These are phyloP conservation scores for Lerema accius DNA, from an alignment of 1,140 invertebrate species.

Conservation along the genomic window DNA sequence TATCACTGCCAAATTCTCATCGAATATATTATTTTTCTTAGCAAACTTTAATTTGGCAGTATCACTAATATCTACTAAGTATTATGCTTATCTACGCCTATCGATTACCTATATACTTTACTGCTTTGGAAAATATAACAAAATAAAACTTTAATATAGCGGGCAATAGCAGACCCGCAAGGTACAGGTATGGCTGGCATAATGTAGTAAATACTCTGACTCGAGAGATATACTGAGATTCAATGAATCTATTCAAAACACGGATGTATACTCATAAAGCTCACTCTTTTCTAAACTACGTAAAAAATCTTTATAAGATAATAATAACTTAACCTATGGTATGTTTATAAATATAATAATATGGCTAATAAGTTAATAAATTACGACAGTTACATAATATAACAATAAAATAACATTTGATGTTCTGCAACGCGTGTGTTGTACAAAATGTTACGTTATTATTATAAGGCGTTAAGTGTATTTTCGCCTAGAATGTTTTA, in stretches of 20 bases:
- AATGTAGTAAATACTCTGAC: conserved; percentile 57
- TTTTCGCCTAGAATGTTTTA: conserved; percentile 67
- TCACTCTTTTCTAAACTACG: conserved; percentile 77
- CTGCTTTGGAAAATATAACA: conserved; percentile 77
- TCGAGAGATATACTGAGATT: conserved; percentile 57
- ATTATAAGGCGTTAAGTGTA: conserved; percentile 52
- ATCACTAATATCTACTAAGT: conserved; percentile 61
- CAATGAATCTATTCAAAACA: conserved; percentile 54
- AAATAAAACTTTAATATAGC: conserved; percentile 59
- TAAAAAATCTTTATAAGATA: conserved; percentile 79
- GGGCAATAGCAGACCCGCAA: conserved; percentile 50
- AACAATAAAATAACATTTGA: conserved; percentile 58
- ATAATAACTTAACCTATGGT: conserved; percentile 79
- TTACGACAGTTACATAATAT: conserved; percentile 54
- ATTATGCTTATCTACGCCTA: conserved; percentile 66
- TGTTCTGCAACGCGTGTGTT: conserved; percentile 23
- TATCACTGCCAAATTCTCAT: conserved; percentile 64
- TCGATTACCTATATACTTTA: conserved; percentile 65
- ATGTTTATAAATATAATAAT: conserved; percentile 80
- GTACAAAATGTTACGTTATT: conserved; percentile 49
- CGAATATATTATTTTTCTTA: conserved; percentile 52
- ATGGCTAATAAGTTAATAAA: conserved; percentile 79
- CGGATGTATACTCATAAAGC: conserved; percentile 69
- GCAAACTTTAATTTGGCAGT: conserved; percentile 67
- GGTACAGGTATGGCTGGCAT: conserved; percentile 68